Evolutionary conservation across 2,797 vertebrate genomes (phyloP).

Genomic region (Cottoperca gobio): DNA sequence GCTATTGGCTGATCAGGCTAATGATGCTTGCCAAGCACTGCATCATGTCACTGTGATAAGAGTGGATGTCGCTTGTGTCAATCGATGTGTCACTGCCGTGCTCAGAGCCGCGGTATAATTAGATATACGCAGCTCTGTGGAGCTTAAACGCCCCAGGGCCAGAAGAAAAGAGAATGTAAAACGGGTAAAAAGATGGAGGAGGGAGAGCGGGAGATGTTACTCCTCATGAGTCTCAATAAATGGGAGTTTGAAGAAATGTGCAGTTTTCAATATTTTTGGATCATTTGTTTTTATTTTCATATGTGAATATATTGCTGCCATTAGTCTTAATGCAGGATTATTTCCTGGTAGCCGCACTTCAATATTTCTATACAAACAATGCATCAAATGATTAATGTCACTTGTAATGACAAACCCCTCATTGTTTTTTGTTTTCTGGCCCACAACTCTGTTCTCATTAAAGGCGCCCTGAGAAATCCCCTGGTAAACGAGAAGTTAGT

Average conservation of each 20-base stretch:
- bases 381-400: neutral
- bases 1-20: constrained; percentile 71
- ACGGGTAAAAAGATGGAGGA: constrained; percentile 29
- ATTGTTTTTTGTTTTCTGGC: neutral
- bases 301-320: neutral
- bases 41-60: constrained; percentile 73
- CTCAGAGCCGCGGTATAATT: constrained; percentile 69
- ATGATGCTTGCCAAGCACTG: constrained; percentile 69
- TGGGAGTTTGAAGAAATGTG: neutral
- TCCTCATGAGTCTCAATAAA: constrained; percentile 41
- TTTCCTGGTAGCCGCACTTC: neutral
- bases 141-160: constrained; percentile 55
- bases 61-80: constrained; percentile 69
- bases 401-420: neutral
- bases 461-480: neutral
- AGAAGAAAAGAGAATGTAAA: constrained; percentile 45
- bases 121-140: constrained; percentile 57
- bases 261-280: constrained; percentile 6
- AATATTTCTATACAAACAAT: neutral
- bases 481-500: neutral
- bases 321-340: neutral
- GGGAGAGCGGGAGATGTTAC: constrained; percentile 28
- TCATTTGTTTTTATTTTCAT: constrained; percentile 33
- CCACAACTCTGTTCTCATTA: neutral
- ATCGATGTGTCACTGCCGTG: constrained; percentile 70